phyloP scores from a whole-genome alignment of 2,113 vertebrate genomes.

The Illadopsis cleaveri region DNA sequence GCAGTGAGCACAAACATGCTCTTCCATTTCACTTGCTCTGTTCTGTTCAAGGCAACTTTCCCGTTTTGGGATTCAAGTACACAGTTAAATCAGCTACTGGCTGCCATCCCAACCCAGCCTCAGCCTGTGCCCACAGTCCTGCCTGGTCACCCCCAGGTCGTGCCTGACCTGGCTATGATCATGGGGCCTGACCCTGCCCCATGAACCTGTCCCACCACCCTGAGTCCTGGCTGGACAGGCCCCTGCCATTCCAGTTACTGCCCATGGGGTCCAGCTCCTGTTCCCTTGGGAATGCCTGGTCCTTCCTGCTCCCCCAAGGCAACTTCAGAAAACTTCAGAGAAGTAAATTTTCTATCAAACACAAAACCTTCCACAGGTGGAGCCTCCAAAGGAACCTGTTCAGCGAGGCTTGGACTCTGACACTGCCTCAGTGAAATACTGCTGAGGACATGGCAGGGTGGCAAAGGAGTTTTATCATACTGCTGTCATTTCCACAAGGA shows the following conservation, averaged over 20 bases:
- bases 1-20: background rate
- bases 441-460: background rate
- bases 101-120: background rate
- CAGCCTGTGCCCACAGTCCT: background rate
- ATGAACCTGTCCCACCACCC: background rate
- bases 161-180: background rate
- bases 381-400: background rate
- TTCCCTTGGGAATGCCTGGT: background rate
- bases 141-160: background rate
- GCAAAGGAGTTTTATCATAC: background rate
- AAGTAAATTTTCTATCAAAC: background rate
- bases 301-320: background rate
- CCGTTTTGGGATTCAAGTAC: background rate
- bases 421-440: background rate
- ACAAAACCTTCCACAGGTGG: rapidly evolving
- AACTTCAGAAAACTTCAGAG: background rate
- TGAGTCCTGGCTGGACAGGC: background rate
- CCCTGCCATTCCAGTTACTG: background rate
- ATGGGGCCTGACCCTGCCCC: rapidly evolving
- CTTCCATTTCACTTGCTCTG: background rate
- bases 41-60: background rate
- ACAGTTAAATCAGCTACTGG: rapidly evolving
- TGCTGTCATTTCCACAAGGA: background rate
- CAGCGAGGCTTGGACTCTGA: background rate
- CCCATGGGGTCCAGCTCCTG: background rate